These are phyloP conservation scores for Acanthosepion lycidas DNA, from an alignment of 2,888 invertebrate genomes.

Conservation along the genomic window DNA sequence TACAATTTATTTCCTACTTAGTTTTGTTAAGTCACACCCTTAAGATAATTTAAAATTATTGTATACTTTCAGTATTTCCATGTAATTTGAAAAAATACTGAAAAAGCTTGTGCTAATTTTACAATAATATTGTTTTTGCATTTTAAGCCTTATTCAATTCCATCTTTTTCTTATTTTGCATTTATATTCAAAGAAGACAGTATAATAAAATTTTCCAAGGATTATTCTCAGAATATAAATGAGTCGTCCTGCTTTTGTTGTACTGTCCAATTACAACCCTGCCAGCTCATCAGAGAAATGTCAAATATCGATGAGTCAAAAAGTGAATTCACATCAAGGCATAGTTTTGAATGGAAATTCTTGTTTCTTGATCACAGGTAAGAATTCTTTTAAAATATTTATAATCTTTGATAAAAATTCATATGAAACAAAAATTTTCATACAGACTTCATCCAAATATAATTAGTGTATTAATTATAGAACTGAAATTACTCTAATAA, in stretches of 20 bases:
- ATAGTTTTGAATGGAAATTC: constrained; percentile 97
- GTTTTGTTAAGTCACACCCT: too few species aligned
- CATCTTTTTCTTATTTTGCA: neutral
- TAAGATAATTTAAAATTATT: too few species aligned
- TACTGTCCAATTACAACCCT: constrained; percentile 83
- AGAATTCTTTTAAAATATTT: constrained; percentile 24
- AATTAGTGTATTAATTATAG: too few species aligned
- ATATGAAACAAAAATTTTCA: neutral
- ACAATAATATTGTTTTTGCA: too few species aligned
- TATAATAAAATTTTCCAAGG: constrained; percentile 34
- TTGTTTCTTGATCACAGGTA: constrained; percentile 88
- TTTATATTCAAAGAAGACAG: constrained; percentile 33
- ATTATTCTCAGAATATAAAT: constrained; percentile 10
- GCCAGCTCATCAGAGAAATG: constrained; percentile 89
- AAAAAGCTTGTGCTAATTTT: too few species aligned
- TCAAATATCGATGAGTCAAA: constrained; percentile 78
- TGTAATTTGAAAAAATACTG: too few species aligned
- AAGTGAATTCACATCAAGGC: constrained; percentile 91
- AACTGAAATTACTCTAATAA: too few species aligned
- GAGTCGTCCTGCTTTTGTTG: constrained; percentile 67
- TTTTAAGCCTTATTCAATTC: neutral
- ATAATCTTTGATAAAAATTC: neutral
- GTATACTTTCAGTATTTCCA: too few species aligned
- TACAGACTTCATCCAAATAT: neutral
- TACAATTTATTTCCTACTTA: too few species aligned